Conservation (phyloP, 2,888 invertebrate species). For the Drosophila lutescens region DNA sequence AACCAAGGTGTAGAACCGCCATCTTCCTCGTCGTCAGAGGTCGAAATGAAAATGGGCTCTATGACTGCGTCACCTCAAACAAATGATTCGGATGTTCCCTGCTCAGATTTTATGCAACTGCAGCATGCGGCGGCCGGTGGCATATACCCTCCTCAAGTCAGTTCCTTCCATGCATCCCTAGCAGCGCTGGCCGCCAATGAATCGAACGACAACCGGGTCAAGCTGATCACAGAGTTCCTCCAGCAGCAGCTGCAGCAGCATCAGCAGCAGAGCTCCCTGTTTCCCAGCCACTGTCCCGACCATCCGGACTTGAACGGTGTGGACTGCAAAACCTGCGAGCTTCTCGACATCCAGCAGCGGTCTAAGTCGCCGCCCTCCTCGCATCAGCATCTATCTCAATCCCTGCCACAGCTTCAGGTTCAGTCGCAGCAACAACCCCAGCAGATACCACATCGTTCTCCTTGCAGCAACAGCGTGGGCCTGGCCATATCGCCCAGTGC, state of each 20-base stretch:
- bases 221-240: constrained; percentile 82
- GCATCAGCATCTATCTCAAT: constrained; percentile 23
- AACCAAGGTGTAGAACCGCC: constrained; percentile 35
- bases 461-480: constrained; percentile 52
- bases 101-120: constrained; percentile 56
- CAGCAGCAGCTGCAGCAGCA: constrained; percentile 80
- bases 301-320: constrained; percentile 82
- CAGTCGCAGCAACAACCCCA: constrained; percentile 55
- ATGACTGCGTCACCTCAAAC: constrained; percentile 38
- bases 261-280: constrained; percentile 63
- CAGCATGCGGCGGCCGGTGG: constrained; percentile 37
- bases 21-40: constrained; percentile 18
- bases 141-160: constrained; percentile 61
- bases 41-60: constrained; percentile 18
- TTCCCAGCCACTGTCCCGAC: constrained; percentile 77
- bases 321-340: constrained; percentile 84
- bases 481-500: constrained; percentile 65
- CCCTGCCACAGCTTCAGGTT: constrained; percentile 19
- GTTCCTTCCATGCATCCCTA: constrained; percentile 82
- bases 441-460: constrained; percentile 49
- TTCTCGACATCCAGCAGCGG: constrained; percentile 75
- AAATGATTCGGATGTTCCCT: constrained; percentile 46
- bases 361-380: constrained; percentile 63
- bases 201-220: constrained; percentile 74
- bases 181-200: constrained; percentile 72